Evolutionary conservation across 2,113 vertebrate species (phyloP), one percentile per base, ranked within the genome.

Genomic region (Smithornis capensis): DNA sequence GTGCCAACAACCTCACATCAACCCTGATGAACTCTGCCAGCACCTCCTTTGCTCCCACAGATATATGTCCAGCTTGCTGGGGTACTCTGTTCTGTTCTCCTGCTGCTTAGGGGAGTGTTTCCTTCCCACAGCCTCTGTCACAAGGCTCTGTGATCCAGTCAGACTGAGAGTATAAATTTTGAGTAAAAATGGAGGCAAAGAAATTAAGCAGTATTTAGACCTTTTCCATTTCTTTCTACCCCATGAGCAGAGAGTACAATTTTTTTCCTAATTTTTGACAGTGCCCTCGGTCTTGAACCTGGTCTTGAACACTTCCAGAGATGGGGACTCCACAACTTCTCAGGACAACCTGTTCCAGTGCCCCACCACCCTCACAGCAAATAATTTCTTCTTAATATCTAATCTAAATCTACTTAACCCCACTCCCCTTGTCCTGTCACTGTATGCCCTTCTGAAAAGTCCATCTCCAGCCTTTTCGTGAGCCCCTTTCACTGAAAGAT

Each of bases 281-380:
- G 14, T 56, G 3, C 15, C 19, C 12, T 37, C 2, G 5, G 4
- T n/a, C n/a, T n/a, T n/a, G n/a, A n/a, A n/a, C 8, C 15, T 45
- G 37, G 37, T 5, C 28, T 21, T 67, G 53, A 67, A 29, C 15
- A 12, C 7, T 53, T 75, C 10, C 28, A 89, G 53, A 60, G 8
- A 31, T 6, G 13, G 3, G 3, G 7, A 60, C 35, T 14, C 7
- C 37, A 33, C 9, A 65, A 19, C 4, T 50, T 50, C 44, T 59
- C 23, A 67, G 24, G 49, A n/a, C 37, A 67, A 44, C 7, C 6
- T n/a, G 15, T 75, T 60, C 8, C 38, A 74, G 19, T 38, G 10
- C 15, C 33, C 53, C 23, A n/a, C 5, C 18, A 38, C 3, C 12
- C 14, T 38, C 12, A 67, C 12, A 59, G 37, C 28, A 19, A 52